These are phyloP conservation scores for Xiphorhynchus erythropygius DNA, from an alignment of 2,797 vertebrate genomes.

Conservation along the genomic window DNA sequence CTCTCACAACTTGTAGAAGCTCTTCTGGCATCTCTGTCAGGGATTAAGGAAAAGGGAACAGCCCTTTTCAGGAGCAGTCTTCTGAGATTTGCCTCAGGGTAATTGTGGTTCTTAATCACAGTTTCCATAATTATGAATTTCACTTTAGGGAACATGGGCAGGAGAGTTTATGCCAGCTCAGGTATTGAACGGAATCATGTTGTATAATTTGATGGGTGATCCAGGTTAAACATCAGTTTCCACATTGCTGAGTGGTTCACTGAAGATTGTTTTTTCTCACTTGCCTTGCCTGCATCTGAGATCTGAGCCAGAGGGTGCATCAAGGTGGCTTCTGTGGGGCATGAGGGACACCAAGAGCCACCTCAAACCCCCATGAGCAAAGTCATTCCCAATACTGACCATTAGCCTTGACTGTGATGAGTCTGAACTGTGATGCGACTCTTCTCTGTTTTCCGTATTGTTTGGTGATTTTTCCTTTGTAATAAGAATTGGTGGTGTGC, in stretches of 20 bases:
- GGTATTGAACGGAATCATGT: fast-evolving
- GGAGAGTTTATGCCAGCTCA: not conserved
- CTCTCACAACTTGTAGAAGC: not conserved
- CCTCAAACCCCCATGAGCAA: not conserved
- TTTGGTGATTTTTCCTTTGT: not conserved
- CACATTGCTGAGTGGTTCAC: not conserved
- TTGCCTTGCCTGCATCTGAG: not conserved
- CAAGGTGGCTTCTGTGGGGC: not conserved
- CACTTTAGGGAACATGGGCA: not conserved
- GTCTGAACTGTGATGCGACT: not conserved
- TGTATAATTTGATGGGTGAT: not conserved
- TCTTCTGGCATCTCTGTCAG: not conserved
- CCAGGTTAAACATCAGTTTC: not conserved
- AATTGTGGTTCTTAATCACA: not conserved
- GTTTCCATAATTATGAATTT: not conserved
- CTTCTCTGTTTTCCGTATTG: not conserved
- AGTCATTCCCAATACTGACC: not conserved
- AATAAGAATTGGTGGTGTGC: not conserved
- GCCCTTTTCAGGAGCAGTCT: not conserved
- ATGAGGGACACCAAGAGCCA: not conserved
- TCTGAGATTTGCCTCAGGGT: not conserved
- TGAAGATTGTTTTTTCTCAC: not conserved
- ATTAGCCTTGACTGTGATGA: not conserved
- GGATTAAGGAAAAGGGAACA: not conserved
- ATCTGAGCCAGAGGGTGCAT: not conserved